phyloP scores from a whole-genome alignment of 2,113 vertebrate genomes.

The Calonectris borealis region DNA sequence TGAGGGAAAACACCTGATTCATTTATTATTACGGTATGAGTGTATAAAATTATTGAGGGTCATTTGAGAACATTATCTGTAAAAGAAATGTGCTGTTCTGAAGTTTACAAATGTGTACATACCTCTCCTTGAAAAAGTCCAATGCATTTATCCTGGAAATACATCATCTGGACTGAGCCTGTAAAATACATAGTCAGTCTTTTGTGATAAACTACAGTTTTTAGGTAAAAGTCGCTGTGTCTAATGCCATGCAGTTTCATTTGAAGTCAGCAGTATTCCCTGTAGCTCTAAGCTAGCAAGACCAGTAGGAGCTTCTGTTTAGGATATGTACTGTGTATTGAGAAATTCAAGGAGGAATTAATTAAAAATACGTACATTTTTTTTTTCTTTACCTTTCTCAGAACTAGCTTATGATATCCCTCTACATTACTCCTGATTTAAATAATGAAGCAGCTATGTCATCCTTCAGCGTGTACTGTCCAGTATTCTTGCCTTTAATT shows the following conservation, averaged over 20 bases:
- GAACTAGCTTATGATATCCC: not conserved
- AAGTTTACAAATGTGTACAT: not conserved
- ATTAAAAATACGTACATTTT: rapidly evolving
- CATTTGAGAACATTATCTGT: not conserved
- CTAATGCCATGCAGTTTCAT: not conserved
- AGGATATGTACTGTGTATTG: not conserved
- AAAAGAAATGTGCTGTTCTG: not conserved
- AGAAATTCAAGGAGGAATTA: not conserved
- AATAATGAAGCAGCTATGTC: not conserved
- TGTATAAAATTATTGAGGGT: not conserved
- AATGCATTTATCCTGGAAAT: not conserved
- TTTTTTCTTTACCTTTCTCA: not conserved
- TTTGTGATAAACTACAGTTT: not conserved
- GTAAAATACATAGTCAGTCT: not conserved
- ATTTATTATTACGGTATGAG: not conserved
- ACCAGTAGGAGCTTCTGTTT: not conserved
- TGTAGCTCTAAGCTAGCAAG: not conserved
- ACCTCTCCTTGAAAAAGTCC: not conserved
- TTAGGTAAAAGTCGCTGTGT: not conserved
- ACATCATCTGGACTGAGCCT: too few relatives aligned
- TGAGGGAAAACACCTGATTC: not conserved
- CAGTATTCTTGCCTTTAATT: not conserved
- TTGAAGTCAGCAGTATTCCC: not conserved
- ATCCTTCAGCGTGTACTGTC: not conserved
- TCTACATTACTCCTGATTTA: not conserved